phyloP scores from a whole-genome alignment of 1,140 invertebrate genomes.

The Drosophila bifasciata region DNA sequence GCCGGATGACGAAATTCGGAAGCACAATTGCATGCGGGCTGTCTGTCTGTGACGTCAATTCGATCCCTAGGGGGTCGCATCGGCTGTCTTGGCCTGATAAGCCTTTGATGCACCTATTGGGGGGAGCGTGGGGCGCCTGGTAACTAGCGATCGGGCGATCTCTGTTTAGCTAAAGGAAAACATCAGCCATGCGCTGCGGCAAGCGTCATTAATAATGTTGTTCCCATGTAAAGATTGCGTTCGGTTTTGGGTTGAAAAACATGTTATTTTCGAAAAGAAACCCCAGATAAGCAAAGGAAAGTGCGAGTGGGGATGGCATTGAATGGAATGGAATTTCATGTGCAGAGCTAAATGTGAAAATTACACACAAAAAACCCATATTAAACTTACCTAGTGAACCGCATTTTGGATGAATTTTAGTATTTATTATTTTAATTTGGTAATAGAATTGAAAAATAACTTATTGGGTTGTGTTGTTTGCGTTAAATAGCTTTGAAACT shows the following conservation, averaged over 20 bases:
- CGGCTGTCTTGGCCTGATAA: constrained; percentile 56
- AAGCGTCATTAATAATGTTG: constrained; percentile 61
- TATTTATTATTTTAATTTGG: background rate
- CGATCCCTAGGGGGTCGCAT: constrained; percentile 38
- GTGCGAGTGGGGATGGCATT: constrained; percentile 49
- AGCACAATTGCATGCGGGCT: constrained; percentile 28
- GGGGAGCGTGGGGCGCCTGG: constrained; percentile 24
- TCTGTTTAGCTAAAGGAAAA: constrained; percentile 42
- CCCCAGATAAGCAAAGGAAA: constrained; percentile 62
- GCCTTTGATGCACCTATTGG: constrained; percentile 15
- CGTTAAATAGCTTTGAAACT: background rate
- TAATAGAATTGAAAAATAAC: background rate
- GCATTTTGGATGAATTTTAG: constrained; percentile 42
- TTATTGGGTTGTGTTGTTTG: background rate
- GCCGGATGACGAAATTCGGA: constrained; percentile 61
- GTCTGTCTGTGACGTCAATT: constrained; percentile 57
- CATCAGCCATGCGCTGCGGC: constrained; percentile 23
- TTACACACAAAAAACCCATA: background rate
- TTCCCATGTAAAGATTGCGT: constrained; percentile 32
- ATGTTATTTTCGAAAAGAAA: constrained; percentile 67
- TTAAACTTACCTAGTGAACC: constrained; percentile 65
- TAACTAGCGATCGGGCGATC: constrained; percentile 45
- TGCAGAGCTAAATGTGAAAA: background rate
- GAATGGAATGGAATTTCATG: constrained; percentile 38
- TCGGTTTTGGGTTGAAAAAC: constrained; percentile 66